Evolutionary conservation across 1,140 invertebrate genomes (phyloP).

Genomic region (Drosophila prosaltans): DNA sequence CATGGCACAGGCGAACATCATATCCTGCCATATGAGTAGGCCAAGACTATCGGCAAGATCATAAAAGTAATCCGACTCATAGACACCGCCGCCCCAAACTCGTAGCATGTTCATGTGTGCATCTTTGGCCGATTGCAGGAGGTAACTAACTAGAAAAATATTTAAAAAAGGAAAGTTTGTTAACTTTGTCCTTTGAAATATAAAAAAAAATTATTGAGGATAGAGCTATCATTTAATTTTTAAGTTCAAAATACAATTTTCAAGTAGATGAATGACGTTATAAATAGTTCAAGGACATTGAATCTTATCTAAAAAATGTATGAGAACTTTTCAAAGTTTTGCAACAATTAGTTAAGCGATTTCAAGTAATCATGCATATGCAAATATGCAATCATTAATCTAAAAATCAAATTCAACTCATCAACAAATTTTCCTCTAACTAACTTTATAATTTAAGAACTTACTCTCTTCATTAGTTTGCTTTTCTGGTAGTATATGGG

Average conservation of each 20-base stretch:
- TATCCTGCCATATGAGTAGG: slow-evolving; percentile 95
- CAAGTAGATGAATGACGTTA: not conserved
- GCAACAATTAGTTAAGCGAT: not conserved
- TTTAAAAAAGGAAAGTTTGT: too few species aligned
- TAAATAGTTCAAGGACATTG: not conserved
- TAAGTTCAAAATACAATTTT: not conserved
- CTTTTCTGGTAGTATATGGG: slow-evolving; percentile 92
- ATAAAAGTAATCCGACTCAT: slow-evolving; percentile 97
- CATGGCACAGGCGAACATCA: slow-evolving; percentile 99
- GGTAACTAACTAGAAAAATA: slow-evolving; percentile 82
- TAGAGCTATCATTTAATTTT: not conserved
- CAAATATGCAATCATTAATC: not conserved
- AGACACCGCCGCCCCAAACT: slow-evolving; percentile 98
- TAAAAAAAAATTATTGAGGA: too few species aligned
- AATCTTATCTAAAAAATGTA: not conserved
- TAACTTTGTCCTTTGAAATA: too few species aligned
- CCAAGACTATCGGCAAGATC: slow-evolving; percentile 91
- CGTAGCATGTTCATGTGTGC: slow-evolving; percentile 97
- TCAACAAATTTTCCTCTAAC: too few species aligned
- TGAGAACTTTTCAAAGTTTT: not conserved
- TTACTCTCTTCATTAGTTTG: slow-evolving; percentile 83
- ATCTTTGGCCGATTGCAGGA: slow-evolving; percentile 89
- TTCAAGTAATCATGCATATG: not conserved
- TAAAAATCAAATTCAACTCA: not conserved
- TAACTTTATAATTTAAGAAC: not conserved